Conservation (phyloP, 2,888 invertebrate species). For the Lutraria lutraria region DNA sequence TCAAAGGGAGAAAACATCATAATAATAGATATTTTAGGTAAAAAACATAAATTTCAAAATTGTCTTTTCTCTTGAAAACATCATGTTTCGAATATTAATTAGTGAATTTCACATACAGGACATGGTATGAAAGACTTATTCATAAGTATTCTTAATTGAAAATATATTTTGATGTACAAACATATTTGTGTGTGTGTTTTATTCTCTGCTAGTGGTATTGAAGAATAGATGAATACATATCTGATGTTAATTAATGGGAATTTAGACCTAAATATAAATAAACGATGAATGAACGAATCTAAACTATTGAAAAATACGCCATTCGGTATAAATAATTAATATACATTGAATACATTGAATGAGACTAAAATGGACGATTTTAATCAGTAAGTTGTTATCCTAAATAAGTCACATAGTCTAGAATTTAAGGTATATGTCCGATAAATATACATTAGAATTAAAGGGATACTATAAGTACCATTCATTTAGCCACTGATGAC, state of each 20-base stretch:
- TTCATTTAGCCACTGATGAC: too few relatives aligned
- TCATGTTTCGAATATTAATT: background rate
- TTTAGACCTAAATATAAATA: background rate
- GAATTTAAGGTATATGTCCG: background rate
- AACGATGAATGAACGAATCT: background rate
- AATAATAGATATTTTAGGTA: background rate
- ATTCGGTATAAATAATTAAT: conserved; percentile 4
- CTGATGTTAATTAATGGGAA: background rate
- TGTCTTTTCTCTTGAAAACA: background rate
- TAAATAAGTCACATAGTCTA: background rate
- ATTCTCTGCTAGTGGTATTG: background rate
- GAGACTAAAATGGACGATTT: background rate
- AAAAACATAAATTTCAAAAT: background rate
- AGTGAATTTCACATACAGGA: background rate
- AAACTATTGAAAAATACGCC: background rate
- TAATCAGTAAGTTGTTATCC: background rate
- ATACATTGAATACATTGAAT: background rate
- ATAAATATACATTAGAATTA: background rate
- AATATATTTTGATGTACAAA: background rate
- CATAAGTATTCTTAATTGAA: background rate
- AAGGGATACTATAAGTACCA: too few relatives aligned
- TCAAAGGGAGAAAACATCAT: background rate
- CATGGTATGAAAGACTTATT: background rate
- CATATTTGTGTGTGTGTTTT: background rate
- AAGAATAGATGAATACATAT: background rate